phyloP scores from a whole-genome alignment of 1,140 invertebrate species.

The Epicauta chinensis region DNA sequence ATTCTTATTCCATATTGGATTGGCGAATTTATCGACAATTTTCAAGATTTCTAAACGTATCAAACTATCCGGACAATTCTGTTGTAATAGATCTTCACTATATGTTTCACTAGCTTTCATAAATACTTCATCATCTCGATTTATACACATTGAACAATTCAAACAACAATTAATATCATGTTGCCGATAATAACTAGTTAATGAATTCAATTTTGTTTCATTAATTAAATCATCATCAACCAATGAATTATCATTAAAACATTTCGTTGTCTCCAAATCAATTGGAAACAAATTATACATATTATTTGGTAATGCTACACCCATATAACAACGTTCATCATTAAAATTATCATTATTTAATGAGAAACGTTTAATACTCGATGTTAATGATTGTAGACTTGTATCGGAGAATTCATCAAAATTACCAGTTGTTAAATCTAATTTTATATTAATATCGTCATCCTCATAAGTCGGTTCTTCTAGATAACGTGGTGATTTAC shows the following conservation, averaged over 20 bases:
- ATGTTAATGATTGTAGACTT: neutral
- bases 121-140: neutral
- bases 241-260: slow-evolving; percentile 7
- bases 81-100: neutral
- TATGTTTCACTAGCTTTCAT: neutral
- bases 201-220: neutral
- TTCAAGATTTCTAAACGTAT: slow-evolving; percentile 47
- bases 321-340: slow-evolving; percentile 56
- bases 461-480: slow-evolving; percentile 7
- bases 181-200: neutral
- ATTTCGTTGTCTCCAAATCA: slow-evolving; percentile 32
- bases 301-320: slow-evolving; percentile 69
- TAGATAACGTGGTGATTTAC: slow-evolving; percentile 32
- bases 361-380: slow-evolving; percentile 7
- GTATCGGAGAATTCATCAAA: neutral
- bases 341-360: neutral
- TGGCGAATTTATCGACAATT: slow-evolving; percentile 59
- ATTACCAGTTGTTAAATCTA: neutral
- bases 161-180: neutral
- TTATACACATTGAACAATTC: neutral
- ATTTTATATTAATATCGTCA: neutral
- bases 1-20: slow-evolving; percentile 60
- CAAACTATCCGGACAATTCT: slow-evolving; percentile 4
- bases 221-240: slow-evolving; percentile 8
- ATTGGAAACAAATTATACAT: slow-evolving; percentile 63